phyloP scores from a whole-genome alignment of 2,797 vertebrate species.

The Sorex maritimensis region DNA sequence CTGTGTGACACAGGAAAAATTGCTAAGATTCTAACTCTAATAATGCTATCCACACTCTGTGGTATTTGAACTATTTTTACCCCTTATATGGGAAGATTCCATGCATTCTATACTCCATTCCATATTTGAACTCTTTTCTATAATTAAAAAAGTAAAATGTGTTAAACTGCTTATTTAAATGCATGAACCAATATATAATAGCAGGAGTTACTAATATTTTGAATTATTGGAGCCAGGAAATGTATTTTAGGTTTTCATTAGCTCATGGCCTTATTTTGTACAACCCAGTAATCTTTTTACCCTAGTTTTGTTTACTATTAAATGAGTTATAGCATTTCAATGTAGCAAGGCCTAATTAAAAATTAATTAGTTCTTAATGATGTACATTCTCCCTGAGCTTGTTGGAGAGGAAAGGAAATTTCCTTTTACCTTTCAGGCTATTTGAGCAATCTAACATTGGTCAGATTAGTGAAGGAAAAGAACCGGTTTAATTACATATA shows the following conservation, averaged over 20 bases:
- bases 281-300: background rate
- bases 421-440: background rate
- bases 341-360: background rate
- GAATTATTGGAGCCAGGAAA: background rate
- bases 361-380: background rate
- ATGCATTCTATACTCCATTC: background rate
- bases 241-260: slow-evolving; percentile 23
- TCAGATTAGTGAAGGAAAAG: background rate
- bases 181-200: background rate
- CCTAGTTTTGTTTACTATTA: background rate
- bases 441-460: background rate
- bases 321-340: background rate
- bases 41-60: too few relatives aligned
- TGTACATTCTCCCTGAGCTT: background rate
- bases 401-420: background rate
- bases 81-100: background rate
- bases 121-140: slow-evolving; percentile 16
- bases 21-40: too few relatives aligned
- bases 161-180: background rate
- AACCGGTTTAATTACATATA: background rate
- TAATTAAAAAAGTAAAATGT: background rate
- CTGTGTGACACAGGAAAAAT: too few relatives aligned
- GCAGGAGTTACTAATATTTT: background rate
- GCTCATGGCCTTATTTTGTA: background rate
- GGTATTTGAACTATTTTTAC: background rate